phyloP scores from a whole-genome alignment of 2,113 vertebrate genomes.

The Neogobius melanostomus region DNA sequence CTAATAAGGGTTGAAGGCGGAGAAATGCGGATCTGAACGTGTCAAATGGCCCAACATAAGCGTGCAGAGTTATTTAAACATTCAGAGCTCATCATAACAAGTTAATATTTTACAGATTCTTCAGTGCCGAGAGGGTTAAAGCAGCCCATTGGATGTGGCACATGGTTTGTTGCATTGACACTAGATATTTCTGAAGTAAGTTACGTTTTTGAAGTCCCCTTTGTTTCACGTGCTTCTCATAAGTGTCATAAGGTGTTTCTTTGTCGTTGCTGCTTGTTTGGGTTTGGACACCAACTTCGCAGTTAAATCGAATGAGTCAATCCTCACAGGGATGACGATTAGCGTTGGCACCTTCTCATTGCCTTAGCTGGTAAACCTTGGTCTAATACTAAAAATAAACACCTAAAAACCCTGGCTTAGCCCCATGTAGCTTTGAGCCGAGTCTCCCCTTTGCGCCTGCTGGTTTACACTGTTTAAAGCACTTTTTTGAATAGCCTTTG shows the following conservation, averaged over 20 bases:
- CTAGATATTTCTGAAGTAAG: constrained; percentile 6
- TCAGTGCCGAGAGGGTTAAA: not conserved
- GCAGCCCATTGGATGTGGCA: not conserved
- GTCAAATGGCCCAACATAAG: too few relatives aligned
- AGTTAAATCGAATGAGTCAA: constrained; percentile 7
- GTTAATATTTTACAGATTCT: too few relatives aligned
- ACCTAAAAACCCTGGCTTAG: constrained; percentile 28
- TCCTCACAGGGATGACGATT: constrained; percentile 26
- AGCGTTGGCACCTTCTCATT: constrained; percentile 29
- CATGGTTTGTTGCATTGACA: not conserved
- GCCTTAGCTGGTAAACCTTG: constrained; percentile 30
- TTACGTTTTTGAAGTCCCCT: not conserved
- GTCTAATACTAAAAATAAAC: constrained; percentile 60
- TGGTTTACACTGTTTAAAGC: constrained; percentile 51
- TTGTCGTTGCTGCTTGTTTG: constrained; percentile 52
- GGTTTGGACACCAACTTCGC: constrained; percentile 22
- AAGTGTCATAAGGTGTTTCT: constrained; percentile 31
- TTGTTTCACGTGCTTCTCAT: constrained; percentile 34
- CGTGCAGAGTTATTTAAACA: too few relatives aligned
- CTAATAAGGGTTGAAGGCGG: too few relatives aligned
- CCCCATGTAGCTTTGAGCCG: constrained; percentile 43
- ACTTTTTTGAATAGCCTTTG: constrained; percentile 59
- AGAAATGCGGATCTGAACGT: too few relatives aligned
- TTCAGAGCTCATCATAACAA: too few relatives aligned
- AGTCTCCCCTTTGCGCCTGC: constrained; percentile 29